phyloP scores from a whole-genome alignment of 2,113 vertebrate species.

The Cyrtonyx montezumae region DNA sequence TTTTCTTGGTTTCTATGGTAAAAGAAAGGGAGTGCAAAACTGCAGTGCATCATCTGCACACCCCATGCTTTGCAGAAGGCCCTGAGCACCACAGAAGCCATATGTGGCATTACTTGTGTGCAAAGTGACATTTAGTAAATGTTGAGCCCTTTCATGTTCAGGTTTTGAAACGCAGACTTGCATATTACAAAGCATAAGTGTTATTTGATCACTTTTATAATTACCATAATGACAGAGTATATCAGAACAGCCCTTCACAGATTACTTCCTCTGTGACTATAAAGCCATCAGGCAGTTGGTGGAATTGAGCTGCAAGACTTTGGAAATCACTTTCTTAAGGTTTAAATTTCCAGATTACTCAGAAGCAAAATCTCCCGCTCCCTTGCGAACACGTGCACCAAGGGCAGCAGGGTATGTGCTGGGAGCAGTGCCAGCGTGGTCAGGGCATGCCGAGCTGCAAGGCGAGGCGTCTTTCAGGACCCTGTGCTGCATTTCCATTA shows the following conservation, averaged over 20 bases:
- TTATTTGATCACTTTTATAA: slow-evolving; percentile 22
- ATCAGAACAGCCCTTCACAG: background rate
- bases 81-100: background rate
- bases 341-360: background rate
- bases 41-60: slow-evolving; percentile 51
- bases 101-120: slow-evolving; percentile 51
- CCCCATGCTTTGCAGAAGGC: slow-evolving; percentile 68
- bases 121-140: slow-evolving; percentile 36
- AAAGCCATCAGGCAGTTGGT: background rate
- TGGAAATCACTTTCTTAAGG: background rate
- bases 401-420: background rate
- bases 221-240: slow-evolving; percentile 4
- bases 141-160: slow-evolving; percentile 61
- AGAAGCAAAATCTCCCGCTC: background rate
- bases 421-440: background rate
- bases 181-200: background rate
- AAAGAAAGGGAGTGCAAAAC: slow-evolving; percentile 51
- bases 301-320: background rate
- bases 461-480: fast-evolving
- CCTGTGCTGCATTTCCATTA: background rate
- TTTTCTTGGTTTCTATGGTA: slow-evolving; percentile 80
- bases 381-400: too few species aligned
- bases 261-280: background rate
- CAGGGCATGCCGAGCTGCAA: fast-evolving
- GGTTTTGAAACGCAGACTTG: slow-evolving; percentile 47